phyloP scores from a whole-genome alignment of 35 echinoderm and acorn worm genomes.

The Lytechinus variegatus region DNA sequence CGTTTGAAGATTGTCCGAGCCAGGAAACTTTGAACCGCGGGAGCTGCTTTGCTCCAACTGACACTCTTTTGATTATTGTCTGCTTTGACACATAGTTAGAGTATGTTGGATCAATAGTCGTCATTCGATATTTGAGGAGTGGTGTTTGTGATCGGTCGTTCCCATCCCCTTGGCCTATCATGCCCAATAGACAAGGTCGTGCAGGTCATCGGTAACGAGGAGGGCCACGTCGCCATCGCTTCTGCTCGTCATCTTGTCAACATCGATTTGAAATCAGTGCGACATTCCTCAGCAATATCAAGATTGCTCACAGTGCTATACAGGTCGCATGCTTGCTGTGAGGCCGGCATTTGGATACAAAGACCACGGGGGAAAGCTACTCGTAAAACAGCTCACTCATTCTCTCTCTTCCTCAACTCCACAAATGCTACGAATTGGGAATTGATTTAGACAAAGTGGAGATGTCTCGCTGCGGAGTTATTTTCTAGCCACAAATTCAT shows the following conservation, averaged over 20 bases:
- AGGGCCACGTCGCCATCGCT: slow-evolving; percentile 3
- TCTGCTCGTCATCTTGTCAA: slow-evolving; percentile 32
- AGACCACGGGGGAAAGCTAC: not conserved
- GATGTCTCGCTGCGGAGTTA: not conserved
- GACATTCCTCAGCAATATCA: not conserved
- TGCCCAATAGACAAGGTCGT: not conserved
- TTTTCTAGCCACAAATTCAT: not conserved
- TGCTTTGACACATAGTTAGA: not conserved
- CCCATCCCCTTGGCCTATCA: not conserved
- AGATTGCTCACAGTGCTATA: not conserved
- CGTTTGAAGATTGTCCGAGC: not conserved
- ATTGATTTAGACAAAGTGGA: slow-evolving; percentile 31
- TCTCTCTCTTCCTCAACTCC: not conserved
- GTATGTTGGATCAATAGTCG: slow-evolving; percentile 19
- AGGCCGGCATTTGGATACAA: not conserved
- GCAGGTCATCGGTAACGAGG: slow-evolving; percentile 41
- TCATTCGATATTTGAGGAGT: slow-evolving; percentile 8
- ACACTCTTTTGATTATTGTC: not conserved
- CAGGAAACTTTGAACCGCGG: not conserved
- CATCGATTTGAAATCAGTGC: slow-evolving; percentile 31
- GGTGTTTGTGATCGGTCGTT: not conserved
- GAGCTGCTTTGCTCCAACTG: not conserved
- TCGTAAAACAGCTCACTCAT: not conserved
- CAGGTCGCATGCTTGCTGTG: not conserved
- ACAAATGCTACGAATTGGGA: not conserved